These are phyloP conservation scores for Caenorhabditis afra DNA, from an alignment of 2,888 invertebrate species.

Conservation along the genomic window DNA sequence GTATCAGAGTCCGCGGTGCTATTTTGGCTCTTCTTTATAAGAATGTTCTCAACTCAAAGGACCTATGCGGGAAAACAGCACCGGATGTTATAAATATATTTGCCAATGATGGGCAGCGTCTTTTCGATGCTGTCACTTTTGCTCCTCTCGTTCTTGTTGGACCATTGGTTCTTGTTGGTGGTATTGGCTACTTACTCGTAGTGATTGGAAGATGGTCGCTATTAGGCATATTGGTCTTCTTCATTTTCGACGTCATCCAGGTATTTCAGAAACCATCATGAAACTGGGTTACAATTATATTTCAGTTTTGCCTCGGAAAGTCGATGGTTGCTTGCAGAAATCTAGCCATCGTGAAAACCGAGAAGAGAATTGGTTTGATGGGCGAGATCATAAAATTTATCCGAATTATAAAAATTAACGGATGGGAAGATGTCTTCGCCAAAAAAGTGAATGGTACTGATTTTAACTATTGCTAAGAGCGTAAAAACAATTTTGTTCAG, in stretches of 20 bases:
- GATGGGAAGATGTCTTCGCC: slow-evolving; percentile 85
- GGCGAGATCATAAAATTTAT: slow-evolving; percentile 84
- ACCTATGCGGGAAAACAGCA: slow-evolving; percentile 54
- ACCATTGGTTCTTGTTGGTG: slow-evolving; percentile 81
- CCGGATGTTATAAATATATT: slow-evolving; percentile 81
- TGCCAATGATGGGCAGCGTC: slow-evolving; percentile 82
- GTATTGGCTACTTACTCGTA: slow-evolving; percentile 80
- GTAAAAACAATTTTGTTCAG: slow-evolving; percentile 80
- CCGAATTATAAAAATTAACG: slow-evolving; percentile 85
- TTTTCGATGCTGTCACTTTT: slow-evolving; percentile 82
- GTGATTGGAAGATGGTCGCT: slow-evolving; percentile 82
- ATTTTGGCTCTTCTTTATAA: slow-evolving; percentile 81
- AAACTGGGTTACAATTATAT: background rate
- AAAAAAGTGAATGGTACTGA: slow-evolving; percentile 81
- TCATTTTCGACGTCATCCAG: slow-evolving; percentile 81
- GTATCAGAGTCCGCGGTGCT: slow-evolving; percentile 81
- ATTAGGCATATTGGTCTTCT: slow-evolving; percentile 81
- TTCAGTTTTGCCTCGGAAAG: slow-evolving; percentile 77
- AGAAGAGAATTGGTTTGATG: slow-evolving; percentile 81
- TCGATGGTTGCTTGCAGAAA: slow-evolving; percentile 78
- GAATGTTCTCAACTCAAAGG: slow-evolving; percentile 47
- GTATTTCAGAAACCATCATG: slow-evolving; percentile 69
- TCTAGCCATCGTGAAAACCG: slow-evolving; percentile 77
- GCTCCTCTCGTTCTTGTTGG: slow-evolving; percentile 81
- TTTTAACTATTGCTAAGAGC: background rate